Base-by-base conservation (phyloP, 35 echinoderm and acorn worm genomes). In the Lytechinus pictus region DNA sequence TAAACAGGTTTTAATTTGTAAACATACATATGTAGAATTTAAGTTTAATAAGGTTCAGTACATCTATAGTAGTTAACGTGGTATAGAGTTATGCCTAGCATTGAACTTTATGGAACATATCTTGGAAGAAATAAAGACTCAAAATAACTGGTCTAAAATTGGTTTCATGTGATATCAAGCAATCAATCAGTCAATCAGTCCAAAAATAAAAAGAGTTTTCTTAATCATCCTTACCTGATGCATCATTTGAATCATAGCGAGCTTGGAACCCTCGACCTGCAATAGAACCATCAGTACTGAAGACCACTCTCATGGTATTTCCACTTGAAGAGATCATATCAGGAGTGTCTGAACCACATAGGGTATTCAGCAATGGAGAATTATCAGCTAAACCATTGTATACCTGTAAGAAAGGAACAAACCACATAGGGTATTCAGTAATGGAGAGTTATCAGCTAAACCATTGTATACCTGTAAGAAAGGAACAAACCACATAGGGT, bases 321-420 rank as follows among this genome's bases (percentile, higher is more conserved):
- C 97, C 96, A 95, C 95, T 98, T 3, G 98, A 99, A 10, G 89
- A 86, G 9, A 99, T 58, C 9, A 21, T 92, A 12, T 96, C 90
- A 9, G 97, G 98, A 24, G 96, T 27, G 9, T 54, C 79, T 8
- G 29, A 86, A 21, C 98, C 98, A 96, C 98, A 99, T 86, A 95
- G 94, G 3, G 27, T 27, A 53, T 95, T 93, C 52, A 99, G 71
- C 10, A 96, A 53, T 3, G 97, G 98, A 3, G 98, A 91, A 94
- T 98, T 95, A 87, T 95, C 86, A 14, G 94, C 97, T 58, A 99
- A 29, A 21, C 98, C 98, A 96, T 99, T 99, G 95, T 97, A 97
- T 6, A 99, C 95, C 98, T 99, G 53, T 54, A 24, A 79, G 56
- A 58, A 58, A 24, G 66, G 66, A 4, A 3, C 19, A 44, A 86